Evolutionary conservation across 2,797 vertebrate species (phyloP).

Genomic region (Emydoidea blandingii): DNA sequence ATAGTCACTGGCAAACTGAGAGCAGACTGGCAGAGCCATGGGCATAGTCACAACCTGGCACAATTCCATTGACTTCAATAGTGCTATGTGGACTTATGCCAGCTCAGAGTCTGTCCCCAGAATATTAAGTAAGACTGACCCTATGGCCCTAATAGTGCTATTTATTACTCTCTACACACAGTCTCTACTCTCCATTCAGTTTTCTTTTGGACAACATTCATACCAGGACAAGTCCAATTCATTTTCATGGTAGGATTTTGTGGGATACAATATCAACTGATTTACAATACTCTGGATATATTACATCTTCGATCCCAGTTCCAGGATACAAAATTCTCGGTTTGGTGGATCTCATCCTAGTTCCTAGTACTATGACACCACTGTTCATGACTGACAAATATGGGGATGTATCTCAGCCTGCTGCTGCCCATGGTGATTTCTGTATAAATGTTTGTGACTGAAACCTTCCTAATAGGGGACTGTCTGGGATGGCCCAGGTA

Average conservation of each 20-base stretch:
- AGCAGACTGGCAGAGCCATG: not conserved
- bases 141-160: not conserved
- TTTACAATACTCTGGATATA: not conserved
- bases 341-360: not conserved
- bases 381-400: too few species aligned
- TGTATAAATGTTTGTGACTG: too few species aligned
- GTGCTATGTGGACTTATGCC: not conserved
- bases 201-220: not conserved
- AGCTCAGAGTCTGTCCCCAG: not conserved
- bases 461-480: too few species aligned
- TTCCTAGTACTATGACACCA: too few species aligned
- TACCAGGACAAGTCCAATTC: not conserved
- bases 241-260: not conserved
- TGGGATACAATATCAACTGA: not conserved
- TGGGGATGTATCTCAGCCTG: too few species aligned
- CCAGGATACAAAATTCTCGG: not conserved
- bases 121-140: not conserved
- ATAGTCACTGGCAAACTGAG: not conserved
- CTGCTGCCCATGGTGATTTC: too few species aligned
- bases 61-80: not conserved
- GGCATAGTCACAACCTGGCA: too few species aligned
- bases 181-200: not conserved
- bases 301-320: not conserved
- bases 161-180: not conserved
- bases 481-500: too few species aligned